Evolutionary conservation across 2,113 vertebrate species (phyloP).

Genomic region (Noturus placidus): DNA sequence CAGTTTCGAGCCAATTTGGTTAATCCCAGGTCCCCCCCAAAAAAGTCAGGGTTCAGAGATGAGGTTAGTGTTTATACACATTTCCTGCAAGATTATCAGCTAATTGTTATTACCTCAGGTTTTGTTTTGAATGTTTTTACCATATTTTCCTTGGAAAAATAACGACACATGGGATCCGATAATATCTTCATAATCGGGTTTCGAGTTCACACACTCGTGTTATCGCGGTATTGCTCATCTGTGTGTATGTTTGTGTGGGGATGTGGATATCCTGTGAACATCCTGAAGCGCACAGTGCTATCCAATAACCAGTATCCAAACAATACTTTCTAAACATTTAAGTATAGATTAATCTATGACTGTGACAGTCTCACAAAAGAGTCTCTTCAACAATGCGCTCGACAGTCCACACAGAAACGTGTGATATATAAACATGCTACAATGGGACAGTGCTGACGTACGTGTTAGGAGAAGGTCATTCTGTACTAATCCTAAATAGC

Average conservation of each 20-base stretch:
- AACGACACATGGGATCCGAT: not conserved
- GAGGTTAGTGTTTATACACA: not conserved
- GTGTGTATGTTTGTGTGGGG: not conserved
- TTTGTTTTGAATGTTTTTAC: not conserved
- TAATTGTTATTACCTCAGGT: not conserved
- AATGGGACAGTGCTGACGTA: not conserved
- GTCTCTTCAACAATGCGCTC: not conserved
- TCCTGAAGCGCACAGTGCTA: not conserved
- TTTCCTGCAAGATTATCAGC: not conserved
- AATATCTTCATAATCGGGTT: not conserved
- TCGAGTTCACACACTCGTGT: not conserved
- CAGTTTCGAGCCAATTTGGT: not conserved
- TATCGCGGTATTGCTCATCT: not conserved
- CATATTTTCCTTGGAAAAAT: not conserved
- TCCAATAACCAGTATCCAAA: not conserved
- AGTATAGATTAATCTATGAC: not conserved
- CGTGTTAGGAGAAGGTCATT: not conserved
- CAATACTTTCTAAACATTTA: not conserved
- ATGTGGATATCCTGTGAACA: not conserved
- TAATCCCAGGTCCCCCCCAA: no score
- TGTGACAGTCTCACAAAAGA: conserved; percentile 7
- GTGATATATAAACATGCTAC: not conserved
- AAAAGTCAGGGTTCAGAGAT: not conserved
- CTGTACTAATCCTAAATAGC: not conserved
- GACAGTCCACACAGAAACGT: no score